Evolutionary conservation across 2,888 invertebrate species (phyloP), one percentile per base, ranked within the genome.

Genomic region (Steromphala cineraria): DNA sequence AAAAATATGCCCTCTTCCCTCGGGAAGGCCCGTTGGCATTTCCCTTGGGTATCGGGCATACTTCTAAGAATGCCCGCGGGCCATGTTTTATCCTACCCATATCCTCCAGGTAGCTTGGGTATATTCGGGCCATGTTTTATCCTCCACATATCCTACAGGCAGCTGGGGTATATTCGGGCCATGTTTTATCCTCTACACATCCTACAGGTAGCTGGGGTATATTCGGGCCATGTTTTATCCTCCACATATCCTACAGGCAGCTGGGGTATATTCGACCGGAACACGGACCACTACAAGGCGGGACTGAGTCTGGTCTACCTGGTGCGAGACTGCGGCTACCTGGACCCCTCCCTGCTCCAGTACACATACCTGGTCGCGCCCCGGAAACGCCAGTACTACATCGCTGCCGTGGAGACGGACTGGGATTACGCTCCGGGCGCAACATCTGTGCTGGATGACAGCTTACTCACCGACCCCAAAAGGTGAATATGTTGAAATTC

Each of bases 401-500:
- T 89, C 1, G 89, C 85, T 0, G 88, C 87, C 4, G 83, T 87
- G 75, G 88, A 88, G 28, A 81, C 83, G 2, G 78, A 78, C 28
- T 87, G 87, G 87, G 83, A 86, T 53, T 88, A 87, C 62, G 85
- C 86, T 74, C 87, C 87, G 0, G 82, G 84, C 0, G 84, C 84
- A 24, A 75, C 79, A 8, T 85, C 85, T 67, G 83, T 86, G 52
- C 83, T 87, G 7, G 84, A 81, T 4, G 86, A 85, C 4, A 80
- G 80, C 15, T 79, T 76, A 53, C 75, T 87, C 24, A 80, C 55
- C 2, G 67, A 83, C n/a, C 82, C 80, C 8, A 74, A 81, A 7
- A 40, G 75, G 87, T 87, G 24, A 79, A 5, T 10, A 46, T 36
- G 36, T 36, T 36, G 36, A 7, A 7, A 7, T 7, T 2, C n/a